A percentile compares a stretch with the other conserved stretches of the same genome.
These are phyloP conservation scores for Phocides pigmalion DNA, from an alignment of 1,140 invertebrate species.

Conservation along the genomic window DNA sequence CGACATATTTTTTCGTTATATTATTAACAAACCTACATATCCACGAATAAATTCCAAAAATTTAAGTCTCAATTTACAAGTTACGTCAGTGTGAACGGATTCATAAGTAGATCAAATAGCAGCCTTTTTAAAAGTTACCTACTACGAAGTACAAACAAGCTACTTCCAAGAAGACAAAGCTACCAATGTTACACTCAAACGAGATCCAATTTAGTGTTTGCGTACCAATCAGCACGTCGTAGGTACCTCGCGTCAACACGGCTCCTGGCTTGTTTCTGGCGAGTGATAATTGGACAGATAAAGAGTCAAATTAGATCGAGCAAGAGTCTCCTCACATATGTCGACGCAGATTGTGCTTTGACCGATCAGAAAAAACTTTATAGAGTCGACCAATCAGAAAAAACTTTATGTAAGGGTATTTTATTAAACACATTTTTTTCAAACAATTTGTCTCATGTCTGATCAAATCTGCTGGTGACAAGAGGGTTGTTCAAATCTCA, in stretches of 20 bases:
- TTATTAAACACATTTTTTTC: no score
- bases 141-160: constrained; percentile 26
- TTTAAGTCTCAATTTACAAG: neutral
- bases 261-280: constrained; percentile 44
- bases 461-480: no score
- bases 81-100: neutral
- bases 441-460: no score
- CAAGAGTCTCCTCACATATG: no score
- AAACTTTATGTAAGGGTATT: no score
- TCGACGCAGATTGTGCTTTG: no score
- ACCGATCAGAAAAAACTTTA: no score
- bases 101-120: constrained; percentile 25
- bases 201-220: constrained; percentile 55
- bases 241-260: constrained; percentile 47
- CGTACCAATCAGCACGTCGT: constrained; percentile 47
- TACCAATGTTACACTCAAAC: constrained; percentile 62
- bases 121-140: constrained; percentile 24
- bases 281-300: constrained; percentile 61
- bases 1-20: no score
- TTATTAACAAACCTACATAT: no score
- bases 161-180: constrained; percentile 51
- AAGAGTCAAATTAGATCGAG: constrained; percentile 62
- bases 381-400: no score
- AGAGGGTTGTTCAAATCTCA: no score
- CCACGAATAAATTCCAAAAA: neutral